Conservation (phyloP, 2,113 vertebrate species). For the Sander vitreus region DNA sequence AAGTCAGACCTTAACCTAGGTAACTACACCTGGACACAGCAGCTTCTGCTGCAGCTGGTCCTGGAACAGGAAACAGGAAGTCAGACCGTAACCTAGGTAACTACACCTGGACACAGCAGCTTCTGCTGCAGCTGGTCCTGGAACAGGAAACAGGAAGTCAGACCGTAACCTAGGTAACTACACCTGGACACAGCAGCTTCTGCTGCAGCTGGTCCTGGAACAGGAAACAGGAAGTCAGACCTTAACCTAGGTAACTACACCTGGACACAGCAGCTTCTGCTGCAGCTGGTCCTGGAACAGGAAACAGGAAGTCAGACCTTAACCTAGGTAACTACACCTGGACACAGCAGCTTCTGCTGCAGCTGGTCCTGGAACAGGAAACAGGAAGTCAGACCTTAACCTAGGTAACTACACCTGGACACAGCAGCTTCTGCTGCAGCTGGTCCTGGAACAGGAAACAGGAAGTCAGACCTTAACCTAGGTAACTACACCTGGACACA, state of each 20-base stretch:
- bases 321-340: no score
- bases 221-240: no score
- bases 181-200: conserved; percentile 96
- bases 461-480: no score
- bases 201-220: conserved; percentile 96
- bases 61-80: conserved; percentile 76
- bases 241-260: no score
- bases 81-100: no score
- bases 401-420: no score
- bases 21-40: conserved; percentile 93
- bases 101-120: conserved; percentile 94
- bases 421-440: conserved; percentile 97
- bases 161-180: no score
- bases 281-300: conserved; percentile 93
- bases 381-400: no score
- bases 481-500: conserved; percentile 95
- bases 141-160: not conserved
- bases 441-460: conserved; percentile 87
- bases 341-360: conserved; percentile 97
- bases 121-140: conserved; percentile 99
- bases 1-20: no score
- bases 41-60: conserved; percentile 99
- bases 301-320: no score
- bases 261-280: conserved; percentile 97
- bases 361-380: conserved; percentile 90